phyloP scores from a whole-genome alignment of 2,113 vertebrate species.

The Accipiter cooperii region DNA sequence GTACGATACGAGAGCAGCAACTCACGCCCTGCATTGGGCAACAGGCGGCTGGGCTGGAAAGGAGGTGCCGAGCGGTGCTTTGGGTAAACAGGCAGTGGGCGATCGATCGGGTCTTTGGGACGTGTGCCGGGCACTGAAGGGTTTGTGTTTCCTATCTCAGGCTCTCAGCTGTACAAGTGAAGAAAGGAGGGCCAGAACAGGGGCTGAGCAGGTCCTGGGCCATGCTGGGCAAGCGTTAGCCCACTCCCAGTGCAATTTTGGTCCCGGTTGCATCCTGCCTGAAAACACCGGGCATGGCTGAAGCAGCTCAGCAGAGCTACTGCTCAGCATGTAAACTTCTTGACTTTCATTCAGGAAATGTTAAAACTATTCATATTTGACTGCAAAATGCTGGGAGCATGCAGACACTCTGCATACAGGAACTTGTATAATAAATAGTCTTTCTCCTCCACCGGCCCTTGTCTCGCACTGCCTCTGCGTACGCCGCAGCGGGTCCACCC shows the following conservation, averaged over 20 bases:
- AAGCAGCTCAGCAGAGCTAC: not conserved
- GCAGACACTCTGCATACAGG: not conserved
- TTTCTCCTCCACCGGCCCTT: not conserved
- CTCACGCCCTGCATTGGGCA: conserved; percentile 17
- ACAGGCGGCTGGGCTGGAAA: not conserved
- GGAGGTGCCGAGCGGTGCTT: not conserved
- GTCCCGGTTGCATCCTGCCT: accelerated
- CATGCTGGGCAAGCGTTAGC: accelerated
- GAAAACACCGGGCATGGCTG: accelerated
- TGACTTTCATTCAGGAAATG: not conserved
- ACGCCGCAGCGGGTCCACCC: accelerated
- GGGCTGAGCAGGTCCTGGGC: not conserved
- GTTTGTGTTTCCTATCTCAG: not conserved
- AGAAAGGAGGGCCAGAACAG: not conserved
- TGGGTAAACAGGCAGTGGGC: not conserved
- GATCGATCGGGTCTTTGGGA: accelerated
- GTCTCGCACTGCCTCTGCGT: not conserved
- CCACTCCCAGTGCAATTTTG: accelerated
- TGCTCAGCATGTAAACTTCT: accelerated
- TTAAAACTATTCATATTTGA: not conserved
- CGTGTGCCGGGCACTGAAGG: accelerated
- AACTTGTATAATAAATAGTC: not conserved
- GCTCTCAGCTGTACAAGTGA: not conserved
- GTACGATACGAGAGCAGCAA: not conserved
- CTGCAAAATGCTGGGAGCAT: not conserved